Evolutionary conservation across 1,140 invertebrate genomes (phyloP), one percentile per base, ranked within the genome.

Genomic region (Eriosoma lanigerum): DNA sequence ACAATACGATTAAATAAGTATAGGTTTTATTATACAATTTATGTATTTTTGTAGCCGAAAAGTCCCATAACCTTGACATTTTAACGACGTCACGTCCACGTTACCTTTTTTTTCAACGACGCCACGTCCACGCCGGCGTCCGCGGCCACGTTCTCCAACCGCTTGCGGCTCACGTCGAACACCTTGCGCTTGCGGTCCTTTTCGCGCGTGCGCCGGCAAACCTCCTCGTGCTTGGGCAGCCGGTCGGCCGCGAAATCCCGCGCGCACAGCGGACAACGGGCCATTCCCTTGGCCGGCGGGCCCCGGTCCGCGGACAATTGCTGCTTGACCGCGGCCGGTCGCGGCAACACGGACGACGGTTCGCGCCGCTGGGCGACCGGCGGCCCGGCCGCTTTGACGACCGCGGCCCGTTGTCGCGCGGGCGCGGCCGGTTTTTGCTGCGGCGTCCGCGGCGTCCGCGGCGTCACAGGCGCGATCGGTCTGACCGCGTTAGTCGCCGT

Each of bases 111-210:
- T 29, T 72, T 72, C 9, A 72, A 68, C 81, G 83, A 82, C 50
- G 17, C 19, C 52, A 29, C 38, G 44, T 80, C 68, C n/a, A 72
- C 54, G 0, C 38, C 54, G 78, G 89, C 88, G 83, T 96, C 95
- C 26, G 93, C 89, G 83, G 97, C 96, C 0, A 96, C 97, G 29
- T 96, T 96, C 86, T 91, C 87, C 10, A 95, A 88, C 60, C 96
- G 88, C 84, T 93, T 93, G 85, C 94, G 94, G 6, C 91, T 88
- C 15, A 92, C 90, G 86, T 98, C 95, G 85, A 96, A 97, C 12
- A 90, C 89, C 87, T 95, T 96, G 81, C 96, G 88, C 83, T 94
- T 94, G 84, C 93, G 94, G 38, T 89, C 88, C 84, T 93, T 94
- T 26, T 89, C 88, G 9, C 88, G 86, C 9, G 91, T 89, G 84